A percentile compares a stretch with the other conserved stretches of the same genome.
Conservation (phyloP, 2,888 invertebrate genomes). For the Xanthostigma xanthostigma region DNA sequence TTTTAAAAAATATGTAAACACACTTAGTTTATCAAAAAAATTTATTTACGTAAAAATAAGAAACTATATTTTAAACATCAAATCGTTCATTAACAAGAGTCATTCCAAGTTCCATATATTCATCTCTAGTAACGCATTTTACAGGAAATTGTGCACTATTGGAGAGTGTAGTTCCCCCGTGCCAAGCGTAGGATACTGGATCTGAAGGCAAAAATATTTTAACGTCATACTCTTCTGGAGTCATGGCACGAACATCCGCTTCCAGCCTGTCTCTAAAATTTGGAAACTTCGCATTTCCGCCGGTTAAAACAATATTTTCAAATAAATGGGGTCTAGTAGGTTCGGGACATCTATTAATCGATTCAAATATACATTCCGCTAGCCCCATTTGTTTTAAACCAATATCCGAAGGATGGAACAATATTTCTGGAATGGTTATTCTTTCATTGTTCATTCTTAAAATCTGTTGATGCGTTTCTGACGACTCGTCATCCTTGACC, state of each 20-base stretch:
- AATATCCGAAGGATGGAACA: conserved; percentile 90
- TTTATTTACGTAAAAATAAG: no score
- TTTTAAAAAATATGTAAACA: no score
- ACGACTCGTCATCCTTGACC: conserved; percentile 27
- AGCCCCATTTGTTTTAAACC: conserved; percentile 87
- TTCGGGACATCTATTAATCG: conserved; percentile 58
- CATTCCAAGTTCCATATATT: conserved; percentile 77
- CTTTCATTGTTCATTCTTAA: conserved; percentile 84
- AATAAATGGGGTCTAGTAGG: conserved; percentile 62
- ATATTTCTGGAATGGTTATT: conserved; percentile 85
- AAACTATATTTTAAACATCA: no score
- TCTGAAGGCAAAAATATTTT: conserved; percentile 53
- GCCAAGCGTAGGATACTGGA: conserved; percentile 76
- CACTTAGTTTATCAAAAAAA: no score
- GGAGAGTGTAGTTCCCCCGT: conserved; percentile 67
- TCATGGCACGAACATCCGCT: conserved; percentile 61
- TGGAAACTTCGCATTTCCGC: conserved; percentile 64
- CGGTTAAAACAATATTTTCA: conserved; percentile 71
- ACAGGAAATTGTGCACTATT: conserved; percentile 57
- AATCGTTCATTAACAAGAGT: no score
- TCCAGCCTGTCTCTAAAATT: conserved; percentile 69
- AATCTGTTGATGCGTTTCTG: conserved; percentile 51
- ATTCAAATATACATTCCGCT: conserved; percentile 70
- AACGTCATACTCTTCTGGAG: conserved; percentile 64
- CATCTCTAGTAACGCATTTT: conserved; percentile 60